phyloP scores from a whole-genome alignment of 2,113 vertebrate species.

The Petrocephalus microphthalmus region DNA sequence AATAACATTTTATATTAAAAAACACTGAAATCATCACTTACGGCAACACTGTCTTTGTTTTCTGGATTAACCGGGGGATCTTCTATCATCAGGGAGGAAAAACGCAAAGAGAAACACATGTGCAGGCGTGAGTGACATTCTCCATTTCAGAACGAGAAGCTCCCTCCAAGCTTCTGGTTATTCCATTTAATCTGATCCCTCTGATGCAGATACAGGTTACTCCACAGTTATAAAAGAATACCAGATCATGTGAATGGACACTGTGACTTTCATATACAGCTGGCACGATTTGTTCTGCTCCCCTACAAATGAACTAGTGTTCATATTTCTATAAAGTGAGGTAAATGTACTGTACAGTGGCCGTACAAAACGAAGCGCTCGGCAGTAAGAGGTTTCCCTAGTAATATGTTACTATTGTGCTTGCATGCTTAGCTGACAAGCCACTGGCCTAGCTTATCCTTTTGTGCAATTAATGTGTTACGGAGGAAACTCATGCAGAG shows the following conservation, averaged over 20 bases:
- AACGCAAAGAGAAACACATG: not conserved
- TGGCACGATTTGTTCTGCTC: not conserved
- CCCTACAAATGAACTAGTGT: not conserved
- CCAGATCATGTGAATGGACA: not conserved
- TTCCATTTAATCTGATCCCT: not conserved
- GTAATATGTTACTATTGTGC: not conserved
- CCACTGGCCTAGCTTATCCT: not conserved
- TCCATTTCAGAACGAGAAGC: not conserved
- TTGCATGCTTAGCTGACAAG: not conserved
- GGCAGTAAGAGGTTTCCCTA: not conserved
- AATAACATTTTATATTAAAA: not conserved
- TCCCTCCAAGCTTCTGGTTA: not conserved
- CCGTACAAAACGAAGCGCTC: not conserved
- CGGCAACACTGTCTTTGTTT: slow-evolving; percentile 83
- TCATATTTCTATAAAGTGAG: not conserved
- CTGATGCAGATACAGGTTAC: not conserved
- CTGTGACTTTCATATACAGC: not conserved
- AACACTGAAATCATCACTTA: slow-evolving; percentile 59
- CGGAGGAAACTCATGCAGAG: not conserved
- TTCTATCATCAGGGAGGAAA: slow-evolving; percentile 57
- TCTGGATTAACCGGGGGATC: slow-evolving; percentile 64
- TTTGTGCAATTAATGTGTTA: not conserved
- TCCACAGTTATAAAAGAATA: not conserved
- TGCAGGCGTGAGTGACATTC: not conserved
- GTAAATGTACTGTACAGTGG: not conserved